Base-by-base conservation (phyloP, 2,113 vertebrate species). In the Cacatua alba region DNA sequence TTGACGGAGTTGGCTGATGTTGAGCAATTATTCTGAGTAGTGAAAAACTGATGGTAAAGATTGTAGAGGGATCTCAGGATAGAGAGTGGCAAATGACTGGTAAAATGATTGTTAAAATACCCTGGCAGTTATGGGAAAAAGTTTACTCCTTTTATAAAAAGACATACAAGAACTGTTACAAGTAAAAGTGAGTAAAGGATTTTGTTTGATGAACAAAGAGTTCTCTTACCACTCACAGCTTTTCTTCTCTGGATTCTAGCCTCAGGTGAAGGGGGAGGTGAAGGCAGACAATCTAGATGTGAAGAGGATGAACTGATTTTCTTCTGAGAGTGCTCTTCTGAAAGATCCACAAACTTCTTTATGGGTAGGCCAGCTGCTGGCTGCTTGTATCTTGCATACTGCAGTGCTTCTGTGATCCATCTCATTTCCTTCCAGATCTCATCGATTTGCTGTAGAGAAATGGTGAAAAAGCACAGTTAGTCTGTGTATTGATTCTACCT, bases 351-450 rank as follows among this genome's bases (percentile, higher is more conserved):
- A 90, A 99, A 94, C 91, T 98, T 98, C 48, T 93, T 97, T 93
- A 99, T 96, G 19, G 98, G 98, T 17, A 99, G 97, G 51, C 99
- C 99, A 35, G 98, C 98, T 20, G 97, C 96, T 3, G 99, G 98
- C 78, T 99, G 99, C 87, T 99, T 99, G 98, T 99, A 99, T 78
- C 99, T 98, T 18, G 99, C 99, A 41, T 98, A 99, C 97, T 99
- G 99, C 65, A 99, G 98, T 4, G 98, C 99, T 85, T 99, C 99
- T 19, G 98, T 99, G 78, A 99, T 98, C 99, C 99, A 99, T 19
- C 99, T 98, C 75, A 99, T 98, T 94, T 99, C 99, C 10, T 98
- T 98, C 97, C 99, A 99, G 91, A 99, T 98, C 97, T 99, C 99
- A 92, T 99, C 99, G 91, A 98, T 98, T 98, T 99, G 99, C 99